Base-by-base conservation (phyloP, 1,140 invertebrate species). In the Sarcophaga peregrina region DNA sequence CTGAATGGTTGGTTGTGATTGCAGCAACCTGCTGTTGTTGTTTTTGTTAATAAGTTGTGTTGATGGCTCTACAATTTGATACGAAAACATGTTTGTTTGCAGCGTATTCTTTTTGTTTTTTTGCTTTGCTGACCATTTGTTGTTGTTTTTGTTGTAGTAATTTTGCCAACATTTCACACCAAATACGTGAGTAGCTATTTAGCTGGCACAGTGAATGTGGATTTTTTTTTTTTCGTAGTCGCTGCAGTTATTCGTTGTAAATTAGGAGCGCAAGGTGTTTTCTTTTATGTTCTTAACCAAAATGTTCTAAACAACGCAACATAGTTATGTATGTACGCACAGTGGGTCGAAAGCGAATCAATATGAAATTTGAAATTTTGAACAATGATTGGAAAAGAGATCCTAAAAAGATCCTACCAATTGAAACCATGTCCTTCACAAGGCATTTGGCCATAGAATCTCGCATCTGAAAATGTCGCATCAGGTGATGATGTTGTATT, bases 91-190 rank as follows among this genome's bases (percentile, higher is more conserved):
- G 75, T 78, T 78, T 78, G 47, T 10, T 20, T 13, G n/a, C 17
- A n/a, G n/a, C n/a, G n/a, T n/a, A n/a, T n/a, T n/a, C 8, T 46
- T 50, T 50, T 78, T 50, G 47, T 74, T 50, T 20, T 50, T 6
- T 37, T 45, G 72, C n/a, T 76, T 76, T 76, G 48, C 47, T n/a
- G 9, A n/a, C n/a, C n/a, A n/a, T n/a, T 45, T 50, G 7, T 76
- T 76, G 13, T 48, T 76, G 13, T 76, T 76, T 48, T 48, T 17
- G 3, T 76, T 74, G 10, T 74, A 46, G 73, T 15, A 6, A 48
- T 76, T 76, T 76, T 76, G 45, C 75, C 9, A 78, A 78, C 17
- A 78, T 48, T 78, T 50, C 75, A 78, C 75, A 78, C 48, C 37
- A 78, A 78, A 78, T 50, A 47, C 17, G 74, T 76, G 74, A 48